Conservation (phyloP, 2,797 vertebrate species). For the Eulemur rubriventer region DNA sequence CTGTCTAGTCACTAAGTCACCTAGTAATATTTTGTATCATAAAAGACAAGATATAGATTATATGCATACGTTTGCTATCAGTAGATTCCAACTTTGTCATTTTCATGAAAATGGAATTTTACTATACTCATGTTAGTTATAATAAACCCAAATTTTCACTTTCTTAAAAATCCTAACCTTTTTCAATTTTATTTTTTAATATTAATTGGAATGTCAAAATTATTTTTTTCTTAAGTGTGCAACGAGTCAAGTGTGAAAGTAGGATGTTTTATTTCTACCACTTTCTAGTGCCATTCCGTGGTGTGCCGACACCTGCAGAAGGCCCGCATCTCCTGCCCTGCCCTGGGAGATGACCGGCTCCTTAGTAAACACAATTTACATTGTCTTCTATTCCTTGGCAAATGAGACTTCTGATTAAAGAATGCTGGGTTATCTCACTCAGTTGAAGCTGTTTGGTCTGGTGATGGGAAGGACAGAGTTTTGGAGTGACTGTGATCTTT, state of each 20-base stretch:
- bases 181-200: not conserved
- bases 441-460: too few relatives aligned
- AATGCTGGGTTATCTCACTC: not conserved
- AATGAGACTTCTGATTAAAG: not conserved
- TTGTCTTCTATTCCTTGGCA: not conserved
- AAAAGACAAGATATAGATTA: not conserved
- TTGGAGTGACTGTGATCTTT: not conserved
- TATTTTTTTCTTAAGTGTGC: not conserved
- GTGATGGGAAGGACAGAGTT: accelerated
- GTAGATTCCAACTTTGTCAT: not conserved
- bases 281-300: not conserved
- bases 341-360: not conserved
- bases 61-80: not conserved
- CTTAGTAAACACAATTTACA: not conserved
- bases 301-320: accelerated
- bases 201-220: not conserved
- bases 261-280: not conserved
- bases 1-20: not conserved
- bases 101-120: not conserved
- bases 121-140: not conserved
- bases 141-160: not conserved
- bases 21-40: not conserved
- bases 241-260: not conserved
- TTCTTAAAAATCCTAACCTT: not conserved
- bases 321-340: accelerated